These are phyloP conservation scores for Pterophyllum scalare DNA, from an alignment of 2,113 vertebrate species.

Conservation along the genomic window DNA sequence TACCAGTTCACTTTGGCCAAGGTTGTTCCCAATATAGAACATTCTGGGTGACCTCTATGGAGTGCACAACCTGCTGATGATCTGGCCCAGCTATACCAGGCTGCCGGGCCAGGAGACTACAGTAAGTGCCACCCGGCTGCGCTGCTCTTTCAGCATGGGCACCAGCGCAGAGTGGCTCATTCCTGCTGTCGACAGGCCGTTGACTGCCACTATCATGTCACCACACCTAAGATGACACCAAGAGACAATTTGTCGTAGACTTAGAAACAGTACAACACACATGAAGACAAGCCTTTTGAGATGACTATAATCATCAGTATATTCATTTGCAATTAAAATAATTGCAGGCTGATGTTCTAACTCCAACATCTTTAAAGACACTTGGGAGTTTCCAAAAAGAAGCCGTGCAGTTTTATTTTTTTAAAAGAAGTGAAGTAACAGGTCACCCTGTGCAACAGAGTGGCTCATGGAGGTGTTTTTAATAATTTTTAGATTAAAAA, in stretches of 20 bases:
- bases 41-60: slow-evolving; percentile 51
- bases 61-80: slow-evolving; percentile 29
- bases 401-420: not conserved
- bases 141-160: slow-evolving; percentile 98
- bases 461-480: not conserved
- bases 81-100: slow-evolving; percentile 77
- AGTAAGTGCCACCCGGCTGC: slow-evolving; percentile 94
- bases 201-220: slow-evolving; percentile 98
- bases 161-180: slow-evolving; percentile 98
- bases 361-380: not conserved
- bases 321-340: slow-evolving; percentile 5
- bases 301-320: not conserved
- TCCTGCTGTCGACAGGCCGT: slow-evolving; percentile 92
- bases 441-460: not conserved
- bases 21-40: slow-evolving; percentile 67
- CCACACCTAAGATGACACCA: slow-evolving; percentile 87
- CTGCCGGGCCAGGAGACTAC: slow-evolving; percentile 99
- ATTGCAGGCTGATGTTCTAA: not conserved
- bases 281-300: not conserved
- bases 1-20: slow-evolving; percentile 71
- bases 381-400: not conserved
- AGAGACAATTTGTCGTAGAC: not conserved
- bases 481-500: not conserved
- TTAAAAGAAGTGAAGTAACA: not conserved
- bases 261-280: not conserved